phyloP scores from a whole-genome alignment of 2,797 vertebrate genomes.

The Myotis myotis region DNA sequence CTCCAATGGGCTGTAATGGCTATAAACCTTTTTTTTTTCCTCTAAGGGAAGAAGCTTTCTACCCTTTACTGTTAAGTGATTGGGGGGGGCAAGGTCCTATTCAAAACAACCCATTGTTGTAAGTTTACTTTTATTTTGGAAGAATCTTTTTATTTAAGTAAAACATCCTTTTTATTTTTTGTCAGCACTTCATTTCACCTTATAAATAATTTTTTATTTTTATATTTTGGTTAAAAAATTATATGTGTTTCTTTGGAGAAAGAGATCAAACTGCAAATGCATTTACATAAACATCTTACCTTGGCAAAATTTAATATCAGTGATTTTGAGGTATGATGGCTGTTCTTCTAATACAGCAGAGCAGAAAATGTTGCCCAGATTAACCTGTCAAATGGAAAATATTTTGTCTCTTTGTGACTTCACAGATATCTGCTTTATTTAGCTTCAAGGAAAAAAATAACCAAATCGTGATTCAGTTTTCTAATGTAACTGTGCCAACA shows the following conservation, averaged over 20 bases:
- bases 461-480: not conserved
- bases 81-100: not conserved
- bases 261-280: not conserved
- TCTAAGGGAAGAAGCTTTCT: not conserved
- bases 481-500: not conserved
- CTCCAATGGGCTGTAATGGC: not conserved
- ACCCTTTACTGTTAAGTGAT: not conserved
- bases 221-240: constrained; percentile 16
- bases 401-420: constrained; percentile 23
- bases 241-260: not conserved
- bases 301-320: not conserved
- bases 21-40: not conserved
- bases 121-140: constrained; percentile 18
- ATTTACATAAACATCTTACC: constrained; percentile 13
- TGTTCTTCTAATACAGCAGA: not conserved
- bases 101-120: not conserved
- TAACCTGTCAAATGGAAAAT: constrained; percentile 38
- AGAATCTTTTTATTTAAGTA: not conserved
- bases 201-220: constrained; percentile 16
- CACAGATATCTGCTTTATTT: constrained; percentile 39
- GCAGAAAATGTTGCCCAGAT: not conserved
- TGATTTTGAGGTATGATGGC: constrained; percentile 15
- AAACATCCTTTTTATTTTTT: constrained; percentile 24
- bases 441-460: constrained; percentile 7
- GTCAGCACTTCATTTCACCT: not conserved